A percentile compares a stretch with the other conserved stretches of the same genome.
These are phyloP conservation scores for Hipparchia sbordonii DNA, from an alignment of 2,888 invertebrate genomes.

Conservation along the genomic window DNA sequence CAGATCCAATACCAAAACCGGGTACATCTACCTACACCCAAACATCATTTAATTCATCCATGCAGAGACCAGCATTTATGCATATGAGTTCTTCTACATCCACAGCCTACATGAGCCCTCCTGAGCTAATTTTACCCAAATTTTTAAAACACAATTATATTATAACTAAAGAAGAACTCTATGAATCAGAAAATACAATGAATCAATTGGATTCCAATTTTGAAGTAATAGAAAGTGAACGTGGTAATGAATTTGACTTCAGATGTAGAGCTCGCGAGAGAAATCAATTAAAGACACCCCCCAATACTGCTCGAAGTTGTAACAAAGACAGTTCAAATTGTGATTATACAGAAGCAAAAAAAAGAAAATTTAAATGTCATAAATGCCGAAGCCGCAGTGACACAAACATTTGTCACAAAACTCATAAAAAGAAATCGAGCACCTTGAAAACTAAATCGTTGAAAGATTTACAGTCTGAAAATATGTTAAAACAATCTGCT, in stretches of 20 bases:
- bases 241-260: constrained; percentile 46
- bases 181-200: constrained; percentile 44
- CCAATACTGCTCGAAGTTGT: constrained; percentile 54
- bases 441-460: constrained; percentile 24
- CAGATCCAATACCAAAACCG: constrained; percentile 48
- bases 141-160: constrained; percentile 53
- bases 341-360: constrained; percentile 34
- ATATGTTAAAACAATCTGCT: constrained; percentile 9
- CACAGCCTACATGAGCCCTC: constrained; percentile 79
- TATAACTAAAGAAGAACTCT: constrained; percentile 49
- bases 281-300: constrained; percentile 50
- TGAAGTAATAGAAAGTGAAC: constrained; percentile 38
- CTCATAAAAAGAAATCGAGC: constrained; percentile 26
- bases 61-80: constrained; percentile 58
- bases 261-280: constrained; percentile 43
- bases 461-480: constrained; percentile 24
- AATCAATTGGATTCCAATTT: constrained; percentile 41
- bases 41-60: constrained; percentile 62
- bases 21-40: constrained; percentile 70
- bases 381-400: constrained; percentile 43
- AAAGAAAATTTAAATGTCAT: constrained; percentile 34
- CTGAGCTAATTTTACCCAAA: constrained; percentile 68
- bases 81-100: constrained; percentile 79
- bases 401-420: constrained; percentile 33
- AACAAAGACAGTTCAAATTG: constrained; percentile 33